Evolutionary conservation across 2,888 invertebrate genomes (phyloP).

Genomic region (Brachynemurus nebulosus): DNA sequence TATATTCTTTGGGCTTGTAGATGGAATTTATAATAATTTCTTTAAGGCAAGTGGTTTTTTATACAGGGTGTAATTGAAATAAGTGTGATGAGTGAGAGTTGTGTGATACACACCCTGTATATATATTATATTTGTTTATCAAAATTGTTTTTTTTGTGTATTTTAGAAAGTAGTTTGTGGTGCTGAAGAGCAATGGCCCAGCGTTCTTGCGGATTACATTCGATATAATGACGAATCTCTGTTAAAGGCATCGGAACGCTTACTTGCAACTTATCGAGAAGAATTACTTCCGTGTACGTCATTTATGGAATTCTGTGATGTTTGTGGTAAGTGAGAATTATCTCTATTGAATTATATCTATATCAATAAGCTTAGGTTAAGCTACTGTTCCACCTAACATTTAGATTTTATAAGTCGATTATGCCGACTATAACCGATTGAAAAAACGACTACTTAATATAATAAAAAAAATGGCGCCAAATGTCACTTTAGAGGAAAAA

Average conservation of each 20-base stretch:
- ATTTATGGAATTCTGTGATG: conserved; percentile 87
- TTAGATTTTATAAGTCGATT: no score
- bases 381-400: no score
- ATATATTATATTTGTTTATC: no score
- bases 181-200: conserved; percentile 75
- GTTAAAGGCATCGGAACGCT: conserved; percentile 73
- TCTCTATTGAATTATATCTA: background rate
- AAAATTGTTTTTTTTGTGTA: background rate
- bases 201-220: conserved; percentile 80
- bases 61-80: no score
- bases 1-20: conserved; percentile 72
- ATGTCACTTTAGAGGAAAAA: no score
- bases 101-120: no score
- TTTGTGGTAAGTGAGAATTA: conserved; percentile 55
- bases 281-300: conserved; percentile 83
- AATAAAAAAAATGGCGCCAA: no score
- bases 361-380: background rate
- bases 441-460: no score
- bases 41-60: no score
- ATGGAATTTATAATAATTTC: conserved; percentile 70
- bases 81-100: no score
- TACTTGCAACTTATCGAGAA: conserved; percentile 70
- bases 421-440: no score
- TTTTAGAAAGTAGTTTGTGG: conserved; percentile 51
- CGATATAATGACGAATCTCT: conserved; percentile 86